These are phyloP conservation scores for Cervus canadensis DNA, from an alignment of 2,113 vertebrate genomes.

Conservation along the genomic window DNA sequence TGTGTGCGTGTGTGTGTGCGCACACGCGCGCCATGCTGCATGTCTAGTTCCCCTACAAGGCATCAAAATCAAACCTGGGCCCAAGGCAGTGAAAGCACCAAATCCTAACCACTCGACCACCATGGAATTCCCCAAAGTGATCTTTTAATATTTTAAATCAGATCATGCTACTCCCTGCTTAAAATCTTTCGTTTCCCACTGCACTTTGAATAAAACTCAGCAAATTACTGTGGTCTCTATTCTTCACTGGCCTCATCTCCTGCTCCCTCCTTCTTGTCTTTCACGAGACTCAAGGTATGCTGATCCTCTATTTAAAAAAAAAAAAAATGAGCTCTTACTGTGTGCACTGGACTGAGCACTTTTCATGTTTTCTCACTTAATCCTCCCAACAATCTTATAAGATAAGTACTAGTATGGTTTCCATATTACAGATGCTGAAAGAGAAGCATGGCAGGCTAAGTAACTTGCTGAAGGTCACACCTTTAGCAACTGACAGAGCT, in stretches of 20 bases:
- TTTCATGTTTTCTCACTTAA: background rate
- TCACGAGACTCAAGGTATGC: background rate
- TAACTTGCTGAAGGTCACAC: background rate
- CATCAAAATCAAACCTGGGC: background rate
- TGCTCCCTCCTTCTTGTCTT: background rate
- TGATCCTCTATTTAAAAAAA: background rate
- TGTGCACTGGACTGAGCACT: background rate
- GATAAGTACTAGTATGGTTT: background rate
- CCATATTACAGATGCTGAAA: background rate
- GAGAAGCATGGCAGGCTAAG: background rate
- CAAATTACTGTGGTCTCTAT: background rate
- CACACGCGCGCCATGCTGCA: background rate
- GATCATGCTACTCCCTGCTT: background rate
- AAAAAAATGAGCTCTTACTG: background rate
- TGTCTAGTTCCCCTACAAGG: background rate
- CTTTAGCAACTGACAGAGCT: background rate
- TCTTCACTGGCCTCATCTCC: background rate
- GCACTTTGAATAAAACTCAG: background rate
- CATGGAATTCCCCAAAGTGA: background rate
- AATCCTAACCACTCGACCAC: background rate
- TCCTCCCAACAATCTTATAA: background rate
- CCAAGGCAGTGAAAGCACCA: background rate
- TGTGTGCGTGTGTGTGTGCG: background rate
- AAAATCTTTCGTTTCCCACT: background rate
- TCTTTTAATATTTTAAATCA: background rate